Base-by-base conservation (phyloP, 2,113 vertebrate species). In the Promerops cafer region DNA sequence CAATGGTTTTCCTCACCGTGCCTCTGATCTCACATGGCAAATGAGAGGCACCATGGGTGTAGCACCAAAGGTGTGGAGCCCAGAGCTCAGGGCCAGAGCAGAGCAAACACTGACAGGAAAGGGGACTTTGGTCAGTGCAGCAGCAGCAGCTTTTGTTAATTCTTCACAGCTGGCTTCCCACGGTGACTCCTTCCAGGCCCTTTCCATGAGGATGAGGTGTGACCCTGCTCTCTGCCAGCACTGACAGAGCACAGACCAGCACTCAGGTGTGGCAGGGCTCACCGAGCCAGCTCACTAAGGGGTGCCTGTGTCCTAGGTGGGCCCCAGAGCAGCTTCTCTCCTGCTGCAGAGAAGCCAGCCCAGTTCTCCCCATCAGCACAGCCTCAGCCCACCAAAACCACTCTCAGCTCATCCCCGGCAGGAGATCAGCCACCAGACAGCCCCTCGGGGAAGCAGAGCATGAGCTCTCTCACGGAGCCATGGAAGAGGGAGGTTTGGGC, bases 401-500 rank as follows among this genome's bases (percentile, higher is more conserved):
- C n/a, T 3, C 13, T 9, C 45, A 61, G 39, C 30, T 65, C 3
- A 2, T 22, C 50, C 16, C 47, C 27, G 33, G 13, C 3, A 69
- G 71, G 40, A 60, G 6, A 89, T 13, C 10, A 27, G 65, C 61
- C 85, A 76, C 17, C 24, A 86, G 53, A 23, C 21, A 40, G 40
- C 16, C 18, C 54, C 59, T 3, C 1, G 1, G 19, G 7, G 21
- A 76, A 50, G 64, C 44, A 37, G 42, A 42, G 42, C 53, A 39
- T 2, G 37, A 63, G 63, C 4, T 8, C 28, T 21, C 56, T 63
- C 13, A 60, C 47, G 20, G 42, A 70, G 33, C 37, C n/a, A 28
- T 3, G 39, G 21, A 33, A 50, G 13, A 1, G 2, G 37, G 24
- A 64, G n/a, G 3, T 39, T 47, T 1, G 10, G 8, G 35, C 0